These are phyloP conservation scores for Hoplodrina blanda DNA, from an alignment of 2,888 invertebrate species.

Conservation along the genomic window DNA sequence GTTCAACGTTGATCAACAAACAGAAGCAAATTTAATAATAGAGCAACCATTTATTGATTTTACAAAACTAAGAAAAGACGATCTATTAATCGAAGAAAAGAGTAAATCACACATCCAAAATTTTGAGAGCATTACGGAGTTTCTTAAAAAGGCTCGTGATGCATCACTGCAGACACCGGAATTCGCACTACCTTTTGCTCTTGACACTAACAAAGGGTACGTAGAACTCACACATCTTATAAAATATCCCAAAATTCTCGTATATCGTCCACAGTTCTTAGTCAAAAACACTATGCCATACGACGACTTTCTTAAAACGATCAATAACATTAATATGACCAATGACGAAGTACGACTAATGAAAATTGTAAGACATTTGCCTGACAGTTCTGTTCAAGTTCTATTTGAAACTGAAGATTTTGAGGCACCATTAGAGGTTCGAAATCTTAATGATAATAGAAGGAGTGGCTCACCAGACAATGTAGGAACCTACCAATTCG, in stretches of 20 bases:
- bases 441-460: slow-evolving; percentile 35
- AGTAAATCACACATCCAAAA: slow-evolving; percentile 11
- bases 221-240: slow-evolving; percentile 59
- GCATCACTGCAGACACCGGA: slow-evolving; percentile 43
- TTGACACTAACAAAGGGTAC: slow-evolving; percentile 49
- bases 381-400: slow-evolving; percentile 40
- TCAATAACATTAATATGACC: slow-evolving; percentile 35
- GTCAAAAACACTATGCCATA: slow-evolving; percentile 56
- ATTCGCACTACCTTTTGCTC: slow-evolving; percentile 39
- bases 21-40: neutral
- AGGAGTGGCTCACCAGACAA: slow-evolving; percentile 3
- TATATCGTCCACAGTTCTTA: slow-evolving; percentile 59
- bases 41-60: slow-evolving; percentile 9
- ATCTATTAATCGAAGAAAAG: slow-evolving; percentile 22
- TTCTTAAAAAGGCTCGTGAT: slow-evolving; percentile 49
- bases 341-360: slow-evolving; percentile 46
- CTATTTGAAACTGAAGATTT: slow-evolving; percentile 53
- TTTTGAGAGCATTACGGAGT: slow-evolving; percentile 35
- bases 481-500: neutral
- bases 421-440: slow-evolving; percentile 46
- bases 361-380: slow-evolving; percentile 56
- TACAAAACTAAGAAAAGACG: slow-evolving; percentile 18
- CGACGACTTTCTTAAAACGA: slow-evolving; percentile 51
- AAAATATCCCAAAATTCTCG: slow-evolving; percentile 55
- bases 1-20: neutral